Evolutionary conservation across 2,113 vertebrate species (phyloP).

Genomic region (Bos indicus): DNA sequence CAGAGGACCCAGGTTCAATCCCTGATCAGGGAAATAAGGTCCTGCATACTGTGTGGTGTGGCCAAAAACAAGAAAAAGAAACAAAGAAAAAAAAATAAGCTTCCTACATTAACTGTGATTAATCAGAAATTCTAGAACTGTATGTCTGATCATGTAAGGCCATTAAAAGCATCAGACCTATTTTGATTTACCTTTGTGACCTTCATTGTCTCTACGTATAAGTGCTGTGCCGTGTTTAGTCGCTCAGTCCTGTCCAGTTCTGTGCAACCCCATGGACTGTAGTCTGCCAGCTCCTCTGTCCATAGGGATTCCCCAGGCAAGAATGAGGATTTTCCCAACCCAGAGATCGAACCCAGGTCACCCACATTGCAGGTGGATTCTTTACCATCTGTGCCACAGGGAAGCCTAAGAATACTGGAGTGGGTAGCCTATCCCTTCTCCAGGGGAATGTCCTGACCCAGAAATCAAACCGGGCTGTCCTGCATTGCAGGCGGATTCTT

Average conservation of each 20-base stretch:
- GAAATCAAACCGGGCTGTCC: background rate
- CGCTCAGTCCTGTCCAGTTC: background rate
- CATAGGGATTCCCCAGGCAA: background rate
- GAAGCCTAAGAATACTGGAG: background rate
- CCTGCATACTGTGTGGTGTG: background rate
- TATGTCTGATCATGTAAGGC: background rate
- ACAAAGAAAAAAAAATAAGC: background rate
- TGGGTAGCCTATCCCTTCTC: background rate
- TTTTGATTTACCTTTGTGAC: conserved; percentile 38
- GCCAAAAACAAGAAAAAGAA: background rate
- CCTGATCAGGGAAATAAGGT: background rate
- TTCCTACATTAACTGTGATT: conserved; percentile 20
- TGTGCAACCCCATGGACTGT: background rate
- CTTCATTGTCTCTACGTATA: background rate
- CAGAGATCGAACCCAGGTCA: background rate
- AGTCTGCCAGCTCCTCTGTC: background rate
- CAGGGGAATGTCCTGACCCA: background rate
- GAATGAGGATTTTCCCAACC: background rate
- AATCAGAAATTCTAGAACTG: conserved; percentile 36
- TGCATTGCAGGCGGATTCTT: background rate
- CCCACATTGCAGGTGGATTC: background rate
- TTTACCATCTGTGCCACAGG: background rate
- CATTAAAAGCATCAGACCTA: conserved; percentile 29
- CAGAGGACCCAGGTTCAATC: background rate
- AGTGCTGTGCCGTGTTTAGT: background rate